Percentiles rank a stretch among this genome's conserved stretches.
phyloP scores from a whole-genome alignment of 2,797 vertebrate genomes.

The Tachyglossus aculeatus region DNA sequence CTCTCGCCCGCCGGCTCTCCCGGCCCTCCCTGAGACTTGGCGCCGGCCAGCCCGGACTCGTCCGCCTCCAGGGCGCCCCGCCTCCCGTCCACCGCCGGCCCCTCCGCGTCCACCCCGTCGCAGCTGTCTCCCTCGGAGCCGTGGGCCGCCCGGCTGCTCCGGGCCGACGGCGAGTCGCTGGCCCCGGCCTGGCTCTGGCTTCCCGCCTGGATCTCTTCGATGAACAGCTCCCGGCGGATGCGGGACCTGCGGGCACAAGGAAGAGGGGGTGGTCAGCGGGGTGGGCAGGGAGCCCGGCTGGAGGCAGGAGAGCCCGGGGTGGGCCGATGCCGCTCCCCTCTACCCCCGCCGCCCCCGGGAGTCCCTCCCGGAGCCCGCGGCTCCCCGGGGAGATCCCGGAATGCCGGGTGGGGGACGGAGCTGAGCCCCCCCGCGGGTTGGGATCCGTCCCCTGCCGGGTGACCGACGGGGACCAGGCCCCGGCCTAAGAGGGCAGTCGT shows the following conservation, averaged over 20 bases:
- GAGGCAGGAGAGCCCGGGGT: too few relatives aligned
- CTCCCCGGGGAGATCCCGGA: neutral
- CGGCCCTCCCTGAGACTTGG: conserved; percentile 83
- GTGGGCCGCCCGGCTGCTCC: conserved; percentile 82
- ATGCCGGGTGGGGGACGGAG: neutral
- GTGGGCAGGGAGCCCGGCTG: fast-evolving
- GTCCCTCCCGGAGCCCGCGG: neutral
- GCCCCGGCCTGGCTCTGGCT: conserved; percentile 85
- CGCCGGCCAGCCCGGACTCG: conserved; percentile 66
- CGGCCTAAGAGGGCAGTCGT: neutral
- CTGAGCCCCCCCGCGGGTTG: too few relatives aligned
- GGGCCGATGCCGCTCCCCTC: neutral
- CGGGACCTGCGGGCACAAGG: conserved; percentile 85
- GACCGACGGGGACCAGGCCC: neutral
- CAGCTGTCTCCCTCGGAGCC: conserved; percentile 96
- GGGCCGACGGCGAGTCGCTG: conserved; percentile 89
- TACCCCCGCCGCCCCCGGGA: too few relatives aligned
- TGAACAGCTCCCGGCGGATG: conserved; percentile 96
- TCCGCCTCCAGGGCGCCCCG: conserved; percentile 75
- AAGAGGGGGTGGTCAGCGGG: neutral
- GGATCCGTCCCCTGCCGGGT: neutral
- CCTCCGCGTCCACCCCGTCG: conserved; percentile 89
- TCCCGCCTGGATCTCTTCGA: conserved; percentile 96
- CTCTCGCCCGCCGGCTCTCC: conserved; percentile 65
- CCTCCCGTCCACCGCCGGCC: conserved; percentile 84